phyloP scores from a whole-genome alignment of 2,888 invertebrate genomes.

The Seira sanloemensis region DNA sequence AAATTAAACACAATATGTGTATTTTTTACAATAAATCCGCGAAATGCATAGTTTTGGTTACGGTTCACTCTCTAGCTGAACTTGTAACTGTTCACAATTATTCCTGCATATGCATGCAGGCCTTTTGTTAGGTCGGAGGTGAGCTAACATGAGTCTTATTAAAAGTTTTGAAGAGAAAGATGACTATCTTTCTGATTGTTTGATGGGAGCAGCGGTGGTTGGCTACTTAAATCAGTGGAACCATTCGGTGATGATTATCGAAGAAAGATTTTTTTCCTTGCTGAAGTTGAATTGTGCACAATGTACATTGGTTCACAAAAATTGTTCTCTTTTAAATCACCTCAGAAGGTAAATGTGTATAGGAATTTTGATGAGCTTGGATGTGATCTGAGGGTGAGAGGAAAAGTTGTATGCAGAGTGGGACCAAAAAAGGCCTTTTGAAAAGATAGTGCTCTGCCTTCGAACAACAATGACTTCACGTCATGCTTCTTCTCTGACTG shows the following conservation, averaged over 20 bases:
- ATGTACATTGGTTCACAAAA: background rate
- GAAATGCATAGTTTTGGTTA: background rate
- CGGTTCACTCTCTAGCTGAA: conserved; percentile 21
- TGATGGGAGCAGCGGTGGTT: background rate
- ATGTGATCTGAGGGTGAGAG: too few relatives aligned
- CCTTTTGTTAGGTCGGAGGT: background rate
- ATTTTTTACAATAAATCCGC: background rate
- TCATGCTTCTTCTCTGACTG: conserved; percentile 62
- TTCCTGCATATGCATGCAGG: background rate
- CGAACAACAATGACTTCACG: conserved; percentile 11
- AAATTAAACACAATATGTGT: conserved; percentile 12
- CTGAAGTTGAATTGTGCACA: background rate
- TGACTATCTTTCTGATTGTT: conserved; percentile 13
- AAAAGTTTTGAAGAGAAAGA: background rate
- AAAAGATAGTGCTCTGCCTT: too few relatives aligned
- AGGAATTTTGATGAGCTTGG: background rate
- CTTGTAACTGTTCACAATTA: conserved; percentile 26
- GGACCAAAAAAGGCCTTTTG: background rate
- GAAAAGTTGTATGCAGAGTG: conserved; percentile 26
- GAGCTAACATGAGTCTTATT: too few relatives aligned
- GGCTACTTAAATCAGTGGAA: conserved; percentile 2
- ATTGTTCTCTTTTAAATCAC: background rate
- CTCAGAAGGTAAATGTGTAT: background rate
- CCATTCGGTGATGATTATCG: too few relatives aligned
- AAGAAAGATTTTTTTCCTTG: background rate